Base-by-base conservation (phyloP, 2,888 invertebrate genomes). In the Coleophora flavipennella region DNA sequence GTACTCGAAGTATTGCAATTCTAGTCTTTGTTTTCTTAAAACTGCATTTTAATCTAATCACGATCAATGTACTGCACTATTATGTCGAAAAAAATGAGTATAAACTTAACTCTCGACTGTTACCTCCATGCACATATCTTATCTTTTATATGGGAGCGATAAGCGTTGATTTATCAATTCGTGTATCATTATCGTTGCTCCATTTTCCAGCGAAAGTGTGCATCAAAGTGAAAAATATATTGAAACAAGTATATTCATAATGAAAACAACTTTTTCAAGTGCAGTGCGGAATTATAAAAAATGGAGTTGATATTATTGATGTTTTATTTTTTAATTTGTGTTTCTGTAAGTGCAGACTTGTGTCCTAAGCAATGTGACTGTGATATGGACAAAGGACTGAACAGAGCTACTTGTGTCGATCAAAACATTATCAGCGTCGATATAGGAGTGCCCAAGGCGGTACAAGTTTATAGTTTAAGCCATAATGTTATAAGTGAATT, bases 401-500 rank as follows among this genome's bases (percentile, higher is more conserved):
- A 80, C 53, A 71, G 87, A 36, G 87, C 87, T 0, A 63, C 62
- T 35, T 88, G 87, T 56, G 86, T 85, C 42, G 81, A 86, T 35
- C 87, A 87, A 65, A 88, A 86, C 44, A 80, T 91, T 52, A 80
- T 89, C 46, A 80, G 72, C 50, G 71, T 90, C 2, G 85, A 87
- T 51, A 73, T 89, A 42, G 88, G 87, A 52, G 85, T 90, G 55
- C 87, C 90, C 1, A 67, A 69, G 35, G 73, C 72, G 13, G 88
- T 89, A 26, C 86, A 90, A 67, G 71, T 89, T 33, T 84, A 90
- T 45, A 87, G 87, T 63, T 68, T 90, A 45, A 87, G 87, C 49
- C 78, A 85, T 48, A 91, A 90, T 67, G 85, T 80, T 53, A 89
- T 90, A 47, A 87, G 86, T 49, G 85, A 85, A 50, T 63, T 90